Evolutionary conservation across 2,113 vertebrate genomes (phyloP).

Genomic region (Phrynosoma platyrhinos): DNA sequence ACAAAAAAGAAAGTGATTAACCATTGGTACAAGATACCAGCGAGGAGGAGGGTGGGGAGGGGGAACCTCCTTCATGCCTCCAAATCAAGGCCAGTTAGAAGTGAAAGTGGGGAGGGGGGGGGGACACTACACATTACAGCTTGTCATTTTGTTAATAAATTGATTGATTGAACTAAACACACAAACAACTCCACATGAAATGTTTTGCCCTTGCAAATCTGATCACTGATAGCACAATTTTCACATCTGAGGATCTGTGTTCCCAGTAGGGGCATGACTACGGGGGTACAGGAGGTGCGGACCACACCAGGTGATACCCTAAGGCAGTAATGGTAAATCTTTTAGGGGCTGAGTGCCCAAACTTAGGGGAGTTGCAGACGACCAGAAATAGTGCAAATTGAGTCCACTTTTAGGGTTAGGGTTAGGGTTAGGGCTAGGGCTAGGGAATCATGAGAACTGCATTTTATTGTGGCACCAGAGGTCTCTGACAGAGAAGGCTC

Average conservation of each 20-base stretch:
- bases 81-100: background rate
- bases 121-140: background rate
- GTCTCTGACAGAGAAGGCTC: no score
- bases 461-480: no score
- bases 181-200: constrained; percentile 23
- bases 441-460: no score
- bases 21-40: background rate
- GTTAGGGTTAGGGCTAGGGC: no score
- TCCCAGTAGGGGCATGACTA: background rate
- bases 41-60: no score
- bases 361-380: no score
- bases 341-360: no score
- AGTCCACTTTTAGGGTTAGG: no score
- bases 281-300: no score
- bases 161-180: constrained; percentile 30
- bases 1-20: constrained; percentile 6
- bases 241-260: background rate
- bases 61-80: constrained; percentile 4
- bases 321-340: no score
- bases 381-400: no score
- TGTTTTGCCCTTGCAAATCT: constrained; percentile 4
- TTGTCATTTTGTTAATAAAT: constrained; percentile 36
- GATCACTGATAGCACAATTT: background rate
- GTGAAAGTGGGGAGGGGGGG: background rate
- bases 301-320: no score